Evolutionary conservation across 2,888 invertebrate species (phyloP).

Genomic region (Leptarthrus brevirostris): DNA sequence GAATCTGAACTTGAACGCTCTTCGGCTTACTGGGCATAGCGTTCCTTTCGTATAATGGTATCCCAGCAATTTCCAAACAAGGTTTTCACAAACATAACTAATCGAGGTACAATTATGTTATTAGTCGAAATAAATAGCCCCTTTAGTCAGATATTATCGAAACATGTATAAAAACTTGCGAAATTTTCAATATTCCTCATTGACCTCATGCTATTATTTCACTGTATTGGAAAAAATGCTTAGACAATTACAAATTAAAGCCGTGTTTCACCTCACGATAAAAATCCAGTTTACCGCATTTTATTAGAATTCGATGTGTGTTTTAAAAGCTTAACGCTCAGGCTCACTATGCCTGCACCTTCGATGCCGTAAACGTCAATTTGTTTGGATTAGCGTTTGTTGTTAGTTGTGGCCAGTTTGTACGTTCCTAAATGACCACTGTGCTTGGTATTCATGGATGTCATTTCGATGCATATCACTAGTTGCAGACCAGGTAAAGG

Average conservation of each 20-base stretch:
- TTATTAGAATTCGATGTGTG: constrained; percentile 34
- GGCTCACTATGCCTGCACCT: constrained; percentile 19
- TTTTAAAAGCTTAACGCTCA: neutral
- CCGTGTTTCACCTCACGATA: constrained; percentile 37
- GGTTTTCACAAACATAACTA: neutral
- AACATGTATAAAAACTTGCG: constrained; percentile 39
- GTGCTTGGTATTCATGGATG: constrained; percentile 1
- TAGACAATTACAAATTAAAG: constrained; percentile 43
- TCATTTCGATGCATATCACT: constrained; percentile 18
- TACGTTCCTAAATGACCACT: constrained; percentile 9
- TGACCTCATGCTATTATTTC: constrained; percentile 41
- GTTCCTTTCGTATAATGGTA: no score
- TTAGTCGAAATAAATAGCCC: constrained; percentile 13
- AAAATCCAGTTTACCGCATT: constrained; percentile 31
- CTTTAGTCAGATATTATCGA: constrained; percentile 9
- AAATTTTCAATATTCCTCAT: constrained; percentile 40
- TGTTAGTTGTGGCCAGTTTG: constrained; percentile 11
- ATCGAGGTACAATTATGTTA: neutral
- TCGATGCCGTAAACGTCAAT: constrained; percentile 37
- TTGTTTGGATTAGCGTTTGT: constrained; percentile 38
- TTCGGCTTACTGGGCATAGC: no score
- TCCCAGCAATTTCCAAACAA: no score
- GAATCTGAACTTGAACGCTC: no score
- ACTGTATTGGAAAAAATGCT: constrained; percentile 31
- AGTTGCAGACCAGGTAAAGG: constrained; percentile 33